These are phyloP conservation scores for Channa striata DNA, from an alignment of 2,797 vertebrate species.

Conservation along the genomic window DNA sequence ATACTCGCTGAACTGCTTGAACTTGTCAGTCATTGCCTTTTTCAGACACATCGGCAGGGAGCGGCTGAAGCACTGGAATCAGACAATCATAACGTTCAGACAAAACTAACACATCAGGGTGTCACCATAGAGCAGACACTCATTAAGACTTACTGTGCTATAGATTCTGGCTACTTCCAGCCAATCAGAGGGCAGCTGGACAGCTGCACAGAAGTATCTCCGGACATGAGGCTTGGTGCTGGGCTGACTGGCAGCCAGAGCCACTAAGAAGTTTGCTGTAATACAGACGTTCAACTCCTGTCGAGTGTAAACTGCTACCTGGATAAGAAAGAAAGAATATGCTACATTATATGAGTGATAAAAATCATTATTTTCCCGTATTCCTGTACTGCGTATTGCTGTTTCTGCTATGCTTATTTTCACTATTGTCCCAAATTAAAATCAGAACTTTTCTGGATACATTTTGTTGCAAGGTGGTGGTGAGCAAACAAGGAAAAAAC, in stretches of 20 bases:
- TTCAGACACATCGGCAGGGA: slow-evolving; percentile 88
- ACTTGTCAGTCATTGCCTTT: slow-evolving; percentile 88
- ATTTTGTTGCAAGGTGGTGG: no score
- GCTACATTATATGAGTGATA: no score
- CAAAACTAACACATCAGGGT: not conserved
- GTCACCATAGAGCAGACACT: not conserved
- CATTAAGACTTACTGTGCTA: slow-evolving; percentile 67
- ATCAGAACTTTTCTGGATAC: no score
- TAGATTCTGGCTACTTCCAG: slow-evolving; percentile 88
- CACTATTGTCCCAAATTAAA: no score
- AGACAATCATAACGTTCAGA: not conserved
- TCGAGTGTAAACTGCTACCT: slow-evolving; percentile 91
- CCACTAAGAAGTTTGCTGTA: slow-evolving; percentile 89
- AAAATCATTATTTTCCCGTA: no score
- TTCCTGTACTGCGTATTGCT: no score
- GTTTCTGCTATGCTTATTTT: no score
- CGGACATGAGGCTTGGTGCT: slow-evolving; percentile 86
- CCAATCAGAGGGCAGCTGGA: slow-evolving; percentile 93
- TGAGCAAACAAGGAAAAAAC: no score
- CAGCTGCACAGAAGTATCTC: slow-evolving; percentile 87
- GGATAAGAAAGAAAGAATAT: not conserved
- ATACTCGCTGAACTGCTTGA: slow-evolving; percentile 91
- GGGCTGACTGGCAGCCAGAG: slow-evolving; percentile 84
- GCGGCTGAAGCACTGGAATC: slow-evolving; percentile 83
- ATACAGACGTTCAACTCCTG: slow-evolving; percentile 90